Percentiles rank a stretch among this genome's conserved stretches.
Evolutionary conservation across 1,140 invertebrate genomes (phyloP).

Genomic region (Nasonia longicornis): DNA sequence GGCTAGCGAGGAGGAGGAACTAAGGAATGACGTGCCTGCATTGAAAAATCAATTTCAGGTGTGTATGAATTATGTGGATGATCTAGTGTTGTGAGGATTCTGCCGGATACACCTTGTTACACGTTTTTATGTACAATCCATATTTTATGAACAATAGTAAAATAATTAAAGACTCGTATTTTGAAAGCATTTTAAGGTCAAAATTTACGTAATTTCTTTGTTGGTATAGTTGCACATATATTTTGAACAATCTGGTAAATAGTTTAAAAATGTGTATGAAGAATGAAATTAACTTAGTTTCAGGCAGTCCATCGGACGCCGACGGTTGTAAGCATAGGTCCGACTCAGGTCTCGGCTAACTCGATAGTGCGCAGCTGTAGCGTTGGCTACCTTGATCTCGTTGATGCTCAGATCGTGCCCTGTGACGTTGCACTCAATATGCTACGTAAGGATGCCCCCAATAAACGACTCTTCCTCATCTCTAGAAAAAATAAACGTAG

Average conservation of each 20-base stretch:
- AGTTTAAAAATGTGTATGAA: not conserved
- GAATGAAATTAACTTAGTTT: constrained; percentile 39
- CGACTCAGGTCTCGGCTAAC: constrained; percentile 72
- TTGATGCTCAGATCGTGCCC: constrained; percentile 79
- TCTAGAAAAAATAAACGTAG: constrained; percentile 73
- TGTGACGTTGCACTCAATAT: constrained; percentile 79
- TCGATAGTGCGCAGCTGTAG: constrained; percentile 86
- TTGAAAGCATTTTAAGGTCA: not conserved
- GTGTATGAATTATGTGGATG: not conserved
- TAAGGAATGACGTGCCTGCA: constrained; percentile 11
- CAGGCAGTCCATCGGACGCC: constrained; percentile 72
- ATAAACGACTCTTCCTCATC: constrained; percentile 80
- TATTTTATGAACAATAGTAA: no score
- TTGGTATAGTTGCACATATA: not conserved
- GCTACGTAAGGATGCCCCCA: constrained; percentile 78
- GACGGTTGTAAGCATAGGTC: constrained; percentile 76
- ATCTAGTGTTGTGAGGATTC: no score
- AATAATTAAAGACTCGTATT: no score
- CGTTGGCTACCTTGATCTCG: constrained; percentile 85
- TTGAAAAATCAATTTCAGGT: constrained; percentile 41
- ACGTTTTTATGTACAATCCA: no score
- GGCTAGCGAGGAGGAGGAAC: constrained; percentile 25
- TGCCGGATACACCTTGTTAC: not conserved
- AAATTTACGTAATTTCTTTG: not conserved
- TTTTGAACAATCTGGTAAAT: no score